Evolutionary conservation across 2,888 invertebrate genomes (phyloP).

Genomic region (Aethes cnicana): DNA sequence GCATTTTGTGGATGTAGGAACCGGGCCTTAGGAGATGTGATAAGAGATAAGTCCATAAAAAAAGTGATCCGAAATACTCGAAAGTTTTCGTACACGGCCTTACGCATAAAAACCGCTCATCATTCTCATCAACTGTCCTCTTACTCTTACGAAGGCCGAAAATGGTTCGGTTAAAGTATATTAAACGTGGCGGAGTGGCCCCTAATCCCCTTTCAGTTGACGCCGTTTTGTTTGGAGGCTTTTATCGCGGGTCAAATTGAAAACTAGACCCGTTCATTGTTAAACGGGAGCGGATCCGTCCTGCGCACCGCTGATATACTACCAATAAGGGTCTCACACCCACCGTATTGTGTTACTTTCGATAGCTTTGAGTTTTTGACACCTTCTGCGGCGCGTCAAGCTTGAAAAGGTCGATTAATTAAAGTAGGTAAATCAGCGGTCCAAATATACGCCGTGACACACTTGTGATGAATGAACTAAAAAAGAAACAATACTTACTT

Average conservation of each 20-base stretch:
- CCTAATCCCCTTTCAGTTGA: constrained; percentile 17
- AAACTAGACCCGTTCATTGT: constrained; percentile 23
- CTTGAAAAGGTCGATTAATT: too few species aligned
- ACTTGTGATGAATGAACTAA: too few species aligned
- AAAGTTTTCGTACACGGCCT: too few species aligned
- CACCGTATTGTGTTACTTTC: too few species aligned
- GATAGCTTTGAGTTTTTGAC: neutral
- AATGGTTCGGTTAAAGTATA: constrained; percentile 7
- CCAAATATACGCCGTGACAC: too few species aligned
- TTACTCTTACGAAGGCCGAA: constrained; percentile 1
- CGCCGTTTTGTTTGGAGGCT: constrained; percentile 21
- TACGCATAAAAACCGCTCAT: constrained; percentile 7
- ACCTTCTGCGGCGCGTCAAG: neutral
- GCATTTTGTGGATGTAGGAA: too few species aligned
- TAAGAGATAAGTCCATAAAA: too few species aligned
- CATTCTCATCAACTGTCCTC: constrained; percentile 9
- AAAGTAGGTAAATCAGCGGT: too few species aligned
- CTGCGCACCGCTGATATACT: constrained; percentile 5
- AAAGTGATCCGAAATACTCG: too few species aligned
- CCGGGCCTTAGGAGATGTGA: too few species aligned
- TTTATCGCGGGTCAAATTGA: constrained; percentile 19
- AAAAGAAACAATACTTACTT: too few species aligned
- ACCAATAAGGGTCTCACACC: neutral
- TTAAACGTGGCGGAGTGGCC: constrained; percentile 10
- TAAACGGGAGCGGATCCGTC: constrained; percentile 5